A percentile compares a stretch with the other conserved stretches of the same genome.
phyloP scores from a whole-genome alignment of 2,888 invertebrate genomes.

The Chrysodeixis includens region DNA sequence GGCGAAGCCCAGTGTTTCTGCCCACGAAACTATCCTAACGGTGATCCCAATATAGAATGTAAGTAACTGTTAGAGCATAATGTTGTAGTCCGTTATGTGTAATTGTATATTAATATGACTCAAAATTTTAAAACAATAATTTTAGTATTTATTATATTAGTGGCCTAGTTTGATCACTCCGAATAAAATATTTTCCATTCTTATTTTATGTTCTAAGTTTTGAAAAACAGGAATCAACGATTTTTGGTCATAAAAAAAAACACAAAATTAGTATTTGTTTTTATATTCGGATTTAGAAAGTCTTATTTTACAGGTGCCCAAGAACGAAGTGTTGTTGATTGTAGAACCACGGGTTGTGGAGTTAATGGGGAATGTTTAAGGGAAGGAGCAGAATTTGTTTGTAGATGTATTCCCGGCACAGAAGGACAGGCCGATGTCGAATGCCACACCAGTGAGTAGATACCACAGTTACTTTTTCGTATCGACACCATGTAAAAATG shows the following conservation, averaged over 20 bases:
- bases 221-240: too few relatives aligned
- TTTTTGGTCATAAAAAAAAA: too few relatives aligned
- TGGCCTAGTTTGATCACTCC: too few relatives aligned
- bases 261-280: neutral
- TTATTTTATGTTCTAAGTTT: neutral
- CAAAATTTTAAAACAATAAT: neutral
- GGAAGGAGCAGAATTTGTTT: constrained; percentile 95
- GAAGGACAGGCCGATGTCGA: constrained; percentile 92
- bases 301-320: constrained; percentile 85
- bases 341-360: constrained; percentile 95
- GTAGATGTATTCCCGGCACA: constrained; percentile 93
- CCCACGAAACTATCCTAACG: constrained; percentile 94
- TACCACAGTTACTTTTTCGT: constrained; percentile 56
- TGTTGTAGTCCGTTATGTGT: neutral
- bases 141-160: too few relatives aligned
- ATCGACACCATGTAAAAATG: constrained; percentile 86
- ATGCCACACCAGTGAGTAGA: constrained; percentile 90
- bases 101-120: neutral
- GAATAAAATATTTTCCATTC: too few relatives aligned
- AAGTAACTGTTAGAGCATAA: constrained; percentile 78
- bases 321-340: constrained; percentile 91
- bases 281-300: neutral
- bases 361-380: constrained; percentile 96
- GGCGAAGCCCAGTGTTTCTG: constrained; percentile 95
- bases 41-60: constrained; percentile 96